Evolutionary conservation across 1,140 invertebrate species (phyloP).

Genomic region (Drosophila lacertosa): DNA sequence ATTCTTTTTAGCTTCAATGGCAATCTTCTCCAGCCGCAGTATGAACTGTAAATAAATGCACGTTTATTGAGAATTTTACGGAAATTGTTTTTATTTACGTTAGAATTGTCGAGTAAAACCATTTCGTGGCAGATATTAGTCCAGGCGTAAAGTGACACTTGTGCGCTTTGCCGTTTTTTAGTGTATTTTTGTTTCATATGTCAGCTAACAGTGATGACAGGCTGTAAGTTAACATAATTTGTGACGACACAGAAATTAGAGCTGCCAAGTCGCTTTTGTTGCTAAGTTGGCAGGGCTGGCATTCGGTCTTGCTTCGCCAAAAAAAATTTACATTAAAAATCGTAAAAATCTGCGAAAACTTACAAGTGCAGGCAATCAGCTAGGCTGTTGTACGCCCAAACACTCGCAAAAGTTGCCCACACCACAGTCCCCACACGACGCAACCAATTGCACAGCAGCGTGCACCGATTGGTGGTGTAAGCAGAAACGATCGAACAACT

Average conservation of each 20-base stretch:
- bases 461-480: slow-evolving; percentile 52
- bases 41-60: slow-evolving; percentile 86
- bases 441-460: slow-evolving; percentile 33
- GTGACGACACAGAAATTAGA: slow-evolving; percentile 25
- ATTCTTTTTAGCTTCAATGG: slow-evolving; percentile 86
- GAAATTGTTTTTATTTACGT: slow-evolving; percentile 55
- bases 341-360: slow-evolving; percentile 71
- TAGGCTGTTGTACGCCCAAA: slow-evolving; percentile 56
- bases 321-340: slow-evolving; percentile 60
- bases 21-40: slow-evolving; percentile 87
- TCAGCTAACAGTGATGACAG: background rate
- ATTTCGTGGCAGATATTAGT: slow-evolving; percentile 84
- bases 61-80: slow-evolving; percentile 85
- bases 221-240: slow-evolving; percentile 32
- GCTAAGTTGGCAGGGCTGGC: slow-evolving; percentile 53
- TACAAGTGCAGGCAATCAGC: slow-evolving; percentile 65
- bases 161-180: slow-evolving; percentile 37
- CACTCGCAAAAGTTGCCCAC: slow-evolving; percentile 32
- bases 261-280: slow-evolving; percentile 29
- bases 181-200: slow-evolving; percentile 15
- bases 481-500: slow-evolving; percentile 59
- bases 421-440: slow-evolving; percentile 15
- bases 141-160: slow-evolving; percentile 50
- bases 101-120: slow-evolving; percentile 88
- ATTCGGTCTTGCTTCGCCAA: slow-evolving; percentile 52